Evolutionary conservation across 2,888 invertebrate species (phyloP).

Genomic region (Biston betularia): DNA sequence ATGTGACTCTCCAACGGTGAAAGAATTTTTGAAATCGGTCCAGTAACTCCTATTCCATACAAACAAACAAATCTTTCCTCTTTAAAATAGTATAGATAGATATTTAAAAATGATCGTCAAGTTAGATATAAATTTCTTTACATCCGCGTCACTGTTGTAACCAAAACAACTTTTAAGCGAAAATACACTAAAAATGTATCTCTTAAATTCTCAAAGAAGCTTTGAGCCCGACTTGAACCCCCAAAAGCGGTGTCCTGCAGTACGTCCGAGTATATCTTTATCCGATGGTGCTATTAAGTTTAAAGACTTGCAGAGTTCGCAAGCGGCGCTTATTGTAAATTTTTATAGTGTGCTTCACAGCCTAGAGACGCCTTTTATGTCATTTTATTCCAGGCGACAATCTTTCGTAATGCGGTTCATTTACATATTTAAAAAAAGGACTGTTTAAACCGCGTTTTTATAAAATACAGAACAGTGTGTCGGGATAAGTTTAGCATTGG

Average conservation of each 20-base stretch:
- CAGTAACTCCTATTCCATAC: no score
- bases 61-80: no score
- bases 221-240: not conserved
- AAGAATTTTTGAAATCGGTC: no score
- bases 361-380: constrained; percentile 19
- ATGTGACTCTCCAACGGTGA: no score
- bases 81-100: no score
- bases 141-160: no score
- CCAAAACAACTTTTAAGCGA: no score
- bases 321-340: constrained; percentile 49
- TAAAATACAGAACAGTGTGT: no score
- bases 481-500: no score
- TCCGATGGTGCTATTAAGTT: constrained; percentile 50
- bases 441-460: constrained; percentile 17
- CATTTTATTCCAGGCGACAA: constrained; percentile 30
- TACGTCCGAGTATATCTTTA: constrained; percentile 6
- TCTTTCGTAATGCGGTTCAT: constrained; percentile 28
- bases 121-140: no score
- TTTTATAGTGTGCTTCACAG: constrained; percentile 48
- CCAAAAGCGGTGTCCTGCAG: not conserved
- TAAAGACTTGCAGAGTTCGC: constrained; percentile 48
- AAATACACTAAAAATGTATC: no score
- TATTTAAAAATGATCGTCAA: no score
- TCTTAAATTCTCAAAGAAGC: not conserved
- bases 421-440: constrained; percentile 24